A percentile compares a stretch with the other conserved stretches of the same genome.
phyloP scores from a whole-genome alignment of 2,888 invertebrate genomes.

The Clostera curtula region DNA sequence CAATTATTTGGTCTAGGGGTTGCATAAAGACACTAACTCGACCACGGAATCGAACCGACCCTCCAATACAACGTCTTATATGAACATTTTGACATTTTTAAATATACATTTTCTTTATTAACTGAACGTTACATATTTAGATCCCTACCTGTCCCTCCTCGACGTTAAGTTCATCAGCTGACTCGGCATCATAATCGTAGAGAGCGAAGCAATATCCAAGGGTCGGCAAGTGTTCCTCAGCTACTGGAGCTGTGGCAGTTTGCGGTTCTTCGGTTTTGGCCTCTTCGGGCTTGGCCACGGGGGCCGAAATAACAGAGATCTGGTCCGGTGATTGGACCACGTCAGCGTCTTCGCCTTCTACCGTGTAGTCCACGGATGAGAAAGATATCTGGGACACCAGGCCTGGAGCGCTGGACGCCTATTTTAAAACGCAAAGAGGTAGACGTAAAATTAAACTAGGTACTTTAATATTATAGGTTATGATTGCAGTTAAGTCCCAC shows the following conservation, averaged over 20 bases:
- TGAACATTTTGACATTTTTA: no score
- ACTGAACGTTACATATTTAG: neutral
- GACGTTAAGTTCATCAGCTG: conserved; percentile 91
- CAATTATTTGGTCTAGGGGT: no score
- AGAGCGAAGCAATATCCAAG: conserved; percentile 86
- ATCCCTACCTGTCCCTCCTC: conserved; percentile 87
- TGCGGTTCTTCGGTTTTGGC: conserved; percentile 13
- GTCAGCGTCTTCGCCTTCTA: conserved; percentile 87
- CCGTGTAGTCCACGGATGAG: conserved; percentile 94
- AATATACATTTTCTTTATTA: no score
- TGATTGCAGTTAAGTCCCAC: no score
- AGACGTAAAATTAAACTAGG: neutral
- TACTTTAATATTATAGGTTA: no score
- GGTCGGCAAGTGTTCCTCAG: conserved; percentile 29
- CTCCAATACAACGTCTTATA: no score
- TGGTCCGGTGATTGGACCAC: conserved; percentile 82
- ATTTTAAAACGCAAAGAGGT: conserved; percentile 4
- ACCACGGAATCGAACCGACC: no score
- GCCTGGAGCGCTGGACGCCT: conserved; percentile 69
- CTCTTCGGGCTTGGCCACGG: conserved; percentile 62
- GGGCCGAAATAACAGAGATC: conserved; percentile 79
- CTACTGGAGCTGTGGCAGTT: conserved; percentile 2
- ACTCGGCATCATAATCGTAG: conserved; percentile 95
- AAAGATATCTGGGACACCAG: conserved; percentile 91
- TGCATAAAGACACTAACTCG: no score